Percentiles rank a stretch among this genome's conserved stretches.
phyloP scores from a whole-genome alignment of 1,140 invertebrate species.

The Lasioglossum albipes region DNA sequence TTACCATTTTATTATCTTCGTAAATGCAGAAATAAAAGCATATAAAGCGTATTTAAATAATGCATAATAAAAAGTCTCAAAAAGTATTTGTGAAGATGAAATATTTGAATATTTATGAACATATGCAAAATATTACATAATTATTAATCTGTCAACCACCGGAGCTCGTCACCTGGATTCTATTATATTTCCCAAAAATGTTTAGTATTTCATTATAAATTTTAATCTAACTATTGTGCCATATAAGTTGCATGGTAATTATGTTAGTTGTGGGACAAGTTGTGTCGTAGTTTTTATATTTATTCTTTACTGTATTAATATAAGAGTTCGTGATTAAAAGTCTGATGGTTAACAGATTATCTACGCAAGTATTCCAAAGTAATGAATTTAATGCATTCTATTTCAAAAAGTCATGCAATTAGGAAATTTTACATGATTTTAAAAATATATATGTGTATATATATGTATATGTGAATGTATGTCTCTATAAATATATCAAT shows the following conservation, averaged over 20 bases:
- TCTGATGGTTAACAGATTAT: neutral
- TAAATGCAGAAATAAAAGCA: conserved; percentile 3
- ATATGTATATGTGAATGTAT: neutral
- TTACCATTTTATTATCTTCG: conserved; percentile 9
- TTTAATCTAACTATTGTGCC: too few species aligned
- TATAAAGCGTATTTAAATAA: neutral
- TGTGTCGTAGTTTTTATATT: too few species aligned
- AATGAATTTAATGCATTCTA: neutral
- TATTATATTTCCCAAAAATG: neutral
- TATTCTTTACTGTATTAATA: neutral
- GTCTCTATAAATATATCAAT: conserved; percentile 8
- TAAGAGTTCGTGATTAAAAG: too few species aligned
- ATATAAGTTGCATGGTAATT: too few species aligned
- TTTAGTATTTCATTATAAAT: too few species aligned
- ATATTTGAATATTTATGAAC: neutral
- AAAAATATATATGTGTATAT: neutral
- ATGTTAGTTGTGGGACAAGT: too few species aligned
- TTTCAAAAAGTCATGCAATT: neutral
- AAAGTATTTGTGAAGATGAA: neutral
- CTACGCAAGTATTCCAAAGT: neutral
- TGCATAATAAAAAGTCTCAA: neutral
- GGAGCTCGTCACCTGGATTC: neutral
- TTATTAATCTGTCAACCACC: neutral
- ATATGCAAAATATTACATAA: conserved; percentile 12
- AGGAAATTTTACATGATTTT: conserved; percentile 5